A percentile compares a stretch with the other conserved stretches of the same genome.
Conservation (phyloP, 23 tunicate species). For the Phallusia fumigata region DNA sequence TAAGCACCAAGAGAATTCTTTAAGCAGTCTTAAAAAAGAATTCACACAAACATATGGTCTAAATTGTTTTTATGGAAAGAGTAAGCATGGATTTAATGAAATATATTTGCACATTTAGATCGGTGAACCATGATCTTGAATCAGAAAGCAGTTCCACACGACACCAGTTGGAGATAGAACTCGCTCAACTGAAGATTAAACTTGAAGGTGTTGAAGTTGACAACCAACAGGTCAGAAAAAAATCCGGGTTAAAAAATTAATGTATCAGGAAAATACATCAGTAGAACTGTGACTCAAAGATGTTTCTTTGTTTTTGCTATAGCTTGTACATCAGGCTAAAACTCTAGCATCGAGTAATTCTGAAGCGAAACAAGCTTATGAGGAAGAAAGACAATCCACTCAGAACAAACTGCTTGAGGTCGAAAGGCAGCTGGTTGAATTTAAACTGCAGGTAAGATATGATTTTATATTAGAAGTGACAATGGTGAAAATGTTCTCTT, state of each 20-base stretch:
- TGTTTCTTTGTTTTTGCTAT: background rate
- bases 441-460: constrained; percentile 28
- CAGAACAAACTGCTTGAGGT: constrained; percentile 32
- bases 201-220: constrained; percentile 36
- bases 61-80: background rate
- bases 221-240: constrained; percentile 27
- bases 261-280: no score
- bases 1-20: background rate
- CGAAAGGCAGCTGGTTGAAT: constrained; percentile 16
- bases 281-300: no score
- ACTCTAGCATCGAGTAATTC: background rate
- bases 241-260: no score
- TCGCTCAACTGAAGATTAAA: constrained; percentile 36
- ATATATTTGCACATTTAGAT: background rate
- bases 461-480: no score
- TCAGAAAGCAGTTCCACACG: constrained; percentile 38
- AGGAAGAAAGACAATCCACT: constrained; percentile 38
- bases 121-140: constrained; percentile 35
- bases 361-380: background rate
- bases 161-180: constrained; percentile 44
- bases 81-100: background rate
- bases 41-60: background rate
- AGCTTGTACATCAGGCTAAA: constrained; percentile 23
- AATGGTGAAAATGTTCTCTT: no score
- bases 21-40: constrained; percentile 1